Conservation (phyloP, 2,113 vertebrate genomes). For the Solenodon paradoxus region DNA sequence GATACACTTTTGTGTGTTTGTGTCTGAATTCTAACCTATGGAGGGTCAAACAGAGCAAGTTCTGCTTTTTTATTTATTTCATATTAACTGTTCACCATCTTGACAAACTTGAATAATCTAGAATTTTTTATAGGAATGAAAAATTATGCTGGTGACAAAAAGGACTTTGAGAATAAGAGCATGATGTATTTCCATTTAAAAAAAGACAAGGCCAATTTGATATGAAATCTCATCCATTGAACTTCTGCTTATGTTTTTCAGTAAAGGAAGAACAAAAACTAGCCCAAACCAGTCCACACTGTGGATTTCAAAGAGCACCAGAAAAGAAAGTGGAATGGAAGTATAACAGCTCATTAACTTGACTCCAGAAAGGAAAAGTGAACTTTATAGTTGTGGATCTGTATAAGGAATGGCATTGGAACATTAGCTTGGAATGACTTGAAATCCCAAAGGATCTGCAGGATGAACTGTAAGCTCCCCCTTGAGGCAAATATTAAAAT, state of each 20-base stretch:
- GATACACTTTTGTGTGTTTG: neutral
- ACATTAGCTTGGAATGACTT: conserved; percentile 88
- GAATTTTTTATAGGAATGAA: conserved; percentile 58
- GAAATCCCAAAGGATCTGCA: conserved; percentile 82
- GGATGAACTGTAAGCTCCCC: conserved; percentile 86
- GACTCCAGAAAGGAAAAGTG: neutral
- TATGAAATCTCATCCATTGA: neutral
- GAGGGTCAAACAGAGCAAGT: neutral
- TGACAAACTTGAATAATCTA: conserved; percentile 39
- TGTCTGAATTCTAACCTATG: neutral
- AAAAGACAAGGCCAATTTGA: neutral
- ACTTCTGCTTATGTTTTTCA: conserved; percentile 79
- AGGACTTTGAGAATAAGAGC: neutral
- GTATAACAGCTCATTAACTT: conserved; percentile 84
- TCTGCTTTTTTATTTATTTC: neutral
- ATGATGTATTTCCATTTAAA: neutral
- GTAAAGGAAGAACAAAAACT: conserved; percentile 91
- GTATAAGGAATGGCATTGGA: conserved; percentile 77
- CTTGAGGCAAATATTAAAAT: conserved; percentile 85
- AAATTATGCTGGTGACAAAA: conserved; percentile 40
- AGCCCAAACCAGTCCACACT: conserved; percentile 89
- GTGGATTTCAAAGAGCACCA: conserved; percentile 93
- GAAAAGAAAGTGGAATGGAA: conserved; percentile 90
- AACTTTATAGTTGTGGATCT: conserved; percentile 50
- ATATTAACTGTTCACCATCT: neutral